phyloP scores from a whole-genome alignment of 2,113 vertebrate genomes.

The Struthidea cinerea region DNA sequence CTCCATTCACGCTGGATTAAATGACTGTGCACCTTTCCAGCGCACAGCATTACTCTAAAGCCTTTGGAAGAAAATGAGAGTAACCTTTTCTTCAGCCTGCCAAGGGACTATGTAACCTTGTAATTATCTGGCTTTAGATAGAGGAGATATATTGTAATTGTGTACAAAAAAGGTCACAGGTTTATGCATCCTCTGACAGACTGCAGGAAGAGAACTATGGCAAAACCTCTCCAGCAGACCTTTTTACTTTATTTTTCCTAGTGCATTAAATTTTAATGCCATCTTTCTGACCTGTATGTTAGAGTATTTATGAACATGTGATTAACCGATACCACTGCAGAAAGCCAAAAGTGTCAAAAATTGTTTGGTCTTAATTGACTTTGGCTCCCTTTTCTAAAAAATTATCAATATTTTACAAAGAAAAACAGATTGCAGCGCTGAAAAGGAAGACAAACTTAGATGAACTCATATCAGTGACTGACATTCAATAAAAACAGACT shows the following conservation, averaged over 20 bases:
- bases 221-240: constrained; percentile 60
- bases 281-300: constrained; percentile 62
- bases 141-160: constrained; percentile 74
- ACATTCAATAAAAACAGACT: background rate
- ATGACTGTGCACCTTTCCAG: constrained; percentile 41
- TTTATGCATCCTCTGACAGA: constrained; percentile 70
- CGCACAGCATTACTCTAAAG: constrained; percentile 15
- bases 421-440: background rate
- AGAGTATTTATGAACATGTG: constrained; percentile 66
- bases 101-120: constrained; percentile 68
- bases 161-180: constrained; percentile 72
- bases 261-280: constrained; percentile 65
- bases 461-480: background rate
- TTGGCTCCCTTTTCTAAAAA: constrained; percentile 37
- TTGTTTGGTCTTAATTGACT: constrained; percentile 62
- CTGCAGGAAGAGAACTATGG: constrained; percentile 33
- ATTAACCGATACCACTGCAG: constrained; percentile 53
- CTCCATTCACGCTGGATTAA: background rate
- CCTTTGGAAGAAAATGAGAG: constrained; percentile 62
- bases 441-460: background rate
- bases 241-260: constrained; percentile 71
- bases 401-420: background rate
- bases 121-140: constrained; percentile 73
- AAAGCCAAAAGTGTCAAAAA: constrained; percentile 11
- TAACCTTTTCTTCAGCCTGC: constrained; percentile 71